These are phyloP conservation scores for Sinocyclocheilus maitianheensis DNA, from an alignment of 2,113 vertebrate genomes.

Conservation along the genomic window DNA sequence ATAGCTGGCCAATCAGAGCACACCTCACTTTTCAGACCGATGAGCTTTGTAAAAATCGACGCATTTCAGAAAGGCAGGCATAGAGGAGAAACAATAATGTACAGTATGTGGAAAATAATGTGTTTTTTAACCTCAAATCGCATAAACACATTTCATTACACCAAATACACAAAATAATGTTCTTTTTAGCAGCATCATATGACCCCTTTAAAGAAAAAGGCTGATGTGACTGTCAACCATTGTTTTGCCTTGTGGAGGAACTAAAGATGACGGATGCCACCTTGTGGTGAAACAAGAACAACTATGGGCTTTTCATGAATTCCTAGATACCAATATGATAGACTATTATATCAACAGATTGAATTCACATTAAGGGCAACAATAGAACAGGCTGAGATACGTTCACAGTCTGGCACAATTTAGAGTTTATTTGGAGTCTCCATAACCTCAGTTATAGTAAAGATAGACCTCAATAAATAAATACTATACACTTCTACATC, in stretches of 20 bases:
- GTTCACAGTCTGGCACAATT: conserved; percentile 55
- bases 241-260: neutral
- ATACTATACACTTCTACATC: conserved; percentile 59
- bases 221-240: neutral
- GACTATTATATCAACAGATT: neutral
- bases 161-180: no score
- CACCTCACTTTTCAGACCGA: no score
- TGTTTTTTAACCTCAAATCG: no score
- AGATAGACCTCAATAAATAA: conserved; percentile 65
- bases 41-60: no score
- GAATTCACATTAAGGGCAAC: neutral
- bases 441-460: conserved; percentile 54
- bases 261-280: neutral
- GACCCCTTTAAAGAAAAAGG: neutral
- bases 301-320: neutral
- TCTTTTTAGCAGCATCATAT: no score
- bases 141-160: no score
- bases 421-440: conserved; percentile 62
- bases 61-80: no score
- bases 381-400: conserved; percentile 26
- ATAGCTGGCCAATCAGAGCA: no score
- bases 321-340: neutral
- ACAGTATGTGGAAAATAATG: no score
- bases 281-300: conserved; percentile 36
- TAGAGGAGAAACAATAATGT: no score